These are phyloP conservation scores for Vidua macroura DNA, from an alignment of 2,113 vertebrate genomes.

Conservation along the genomic window DNA sequence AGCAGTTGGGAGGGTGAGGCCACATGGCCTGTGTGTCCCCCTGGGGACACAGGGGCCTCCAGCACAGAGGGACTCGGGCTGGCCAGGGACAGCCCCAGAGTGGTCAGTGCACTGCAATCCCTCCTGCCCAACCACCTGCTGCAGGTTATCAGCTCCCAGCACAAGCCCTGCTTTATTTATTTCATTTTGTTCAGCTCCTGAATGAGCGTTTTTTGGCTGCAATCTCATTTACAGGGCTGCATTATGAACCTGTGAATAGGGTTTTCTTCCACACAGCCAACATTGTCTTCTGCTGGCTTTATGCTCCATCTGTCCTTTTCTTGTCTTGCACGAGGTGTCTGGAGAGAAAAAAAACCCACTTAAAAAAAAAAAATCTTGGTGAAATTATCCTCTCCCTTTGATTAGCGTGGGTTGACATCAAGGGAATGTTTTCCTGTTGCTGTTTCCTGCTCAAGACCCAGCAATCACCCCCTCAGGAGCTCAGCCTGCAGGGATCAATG, in stretches of 20 bases:
- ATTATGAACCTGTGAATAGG: not conserved
- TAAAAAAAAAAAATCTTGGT: not conserved
- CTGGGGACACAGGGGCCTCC: accelerated
- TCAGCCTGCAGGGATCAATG: accelerated
- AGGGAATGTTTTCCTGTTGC: not conserved
- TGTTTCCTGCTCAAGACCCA: not conserved
- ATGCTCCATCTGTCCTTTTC: not conserved
- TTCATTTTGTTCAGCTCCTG: not conserved
- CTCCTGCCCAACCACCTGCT: accelerated
- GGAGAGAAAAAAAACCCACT: not conserved
- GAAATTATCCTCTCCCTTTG: not conserved
- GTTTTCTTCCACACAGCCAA: not conserved
- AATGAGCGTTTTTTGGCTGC: not conserved
- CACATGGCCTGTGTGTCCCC: accelerated
- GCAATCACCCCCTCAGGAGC: not conserved
- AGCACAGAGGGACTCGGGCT: accelerated
- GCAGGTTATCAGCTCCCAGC: not conserved
- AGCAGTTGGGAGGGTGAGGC: accelerated
- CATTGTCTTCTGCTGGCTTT: not conserved
- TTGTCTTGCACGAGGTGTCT: not conserved
- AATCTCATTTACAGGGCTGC: not conserved
- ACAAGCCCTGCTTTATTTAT: accelerated
- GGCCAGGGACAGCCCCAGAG: accelerated
- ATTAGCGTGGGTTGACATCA: not conserved
- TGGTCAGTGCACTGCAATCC: accelerated